phyloP scores from a whole-genome alignment of 92 coral and sea anemone genomes.

The Metridium senile region DNA sequence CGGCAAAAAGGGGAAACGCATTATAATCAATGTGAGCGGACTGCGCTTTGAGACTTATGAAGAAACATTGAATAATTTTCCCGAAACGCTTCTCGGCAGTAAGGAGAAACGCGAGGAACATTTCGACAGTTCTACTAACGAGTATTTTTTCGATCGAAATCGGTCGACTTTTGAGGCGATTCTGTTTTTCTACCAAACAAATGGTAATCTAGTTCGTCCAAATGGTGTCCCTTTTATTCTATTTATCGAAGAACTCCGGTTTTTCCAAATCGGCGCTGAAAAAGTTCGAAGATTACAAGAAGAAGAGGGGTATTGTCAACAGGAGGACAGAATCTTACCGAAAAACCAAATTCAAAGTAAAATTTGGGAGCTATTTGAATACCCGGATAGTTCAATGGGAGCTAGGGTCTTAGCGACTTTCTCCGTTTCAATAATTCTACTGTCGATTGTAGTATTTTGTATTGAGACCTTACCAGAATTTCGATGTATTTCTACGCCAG shows the following conservation, averaged over 20 bases:
- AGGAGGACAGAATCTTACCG: conserved; percentile 67
- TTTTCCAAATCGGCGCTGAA: conserved; percentile 83
- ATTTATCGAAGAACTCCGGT: conserved; percentile 81
- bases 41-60: conserved; percentile 93
- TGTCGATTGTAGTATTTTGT: conserved; percentile 92
- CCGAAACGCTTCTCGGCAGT: conserved; percentile 90
- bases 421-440: conserved; percentile 76
- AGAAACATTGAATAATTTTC: conserved; percentile 73
- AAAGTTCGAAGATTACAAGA: conserved; percentile 68
- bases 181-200: conserved; percentile 87
- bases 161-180: conserved; percentile 98
- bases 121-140: conserved; percentile 73
- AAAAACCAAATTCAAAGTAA: conserved; percentile 64
- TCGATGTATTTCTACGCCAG: conserved; percentile 45
- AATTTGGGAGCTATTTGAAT: conserved; percentile 91
- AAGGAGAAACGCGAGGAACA: conserved; percentile 72
- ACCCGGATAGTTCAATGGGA: conserved; percentile 83
- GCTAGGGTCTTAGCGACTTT: conserved; percentile 88
- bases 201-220: conserved; percentile 90
- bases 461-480: conserved; percentile 80
- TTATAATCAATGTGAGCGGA: conserved; percentile 89
- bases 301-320: conserved; percentile 75
- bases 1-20: conserved; percentile 48
- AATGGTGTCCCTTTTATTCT: conserved; percentile 85
- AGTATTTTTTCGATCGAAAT: conserved; percentile 97